Conservation (phyloP, 2,113 vertebrate genomes). For the Pterophyllum scalare region DNA sequence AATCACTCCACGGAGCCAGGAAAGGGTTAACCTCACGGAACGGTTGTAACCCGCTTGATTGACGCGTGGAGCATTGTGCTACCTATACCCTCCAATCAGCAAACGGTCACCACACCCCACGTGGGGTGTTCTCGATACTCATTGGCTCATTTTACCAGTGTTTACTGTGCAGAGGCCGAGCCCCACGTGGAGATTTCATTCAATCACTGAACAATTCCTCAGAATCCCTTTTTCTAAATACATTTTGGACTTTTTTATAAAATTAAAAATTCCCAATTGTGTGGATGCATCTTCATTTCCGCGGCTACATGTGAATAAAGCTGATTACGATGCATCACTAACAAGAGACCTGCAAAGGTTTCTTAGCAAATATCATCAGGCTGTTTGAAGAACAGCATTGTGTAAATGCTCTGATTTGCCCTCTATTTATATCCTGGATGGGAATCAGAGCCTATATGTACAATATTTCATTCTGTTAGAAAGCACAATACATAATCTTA, state of each 20-base stretch:
- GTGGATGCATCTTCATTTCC: conserved; percentile 13
- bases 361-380: conserved; percentile 42
- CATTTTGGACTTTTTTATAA: conserved; percentile 34
- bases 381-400: conserved; percentile 41
- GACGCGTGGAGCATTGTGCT: conserved; percentile 69
- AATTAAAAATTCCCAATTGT: conserved; percentile 2
- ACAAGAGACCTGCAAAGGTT: neutral
- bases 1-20: conserved; percentile 50
- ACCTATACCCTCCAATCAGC: conserved; percentile 71
- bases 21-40: conserved; percentile 78
- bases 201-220: conserved; percentile 80
- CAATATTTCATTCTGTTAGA: neutral
- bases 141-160: conserved; percentile 75
- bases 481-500: neutral
- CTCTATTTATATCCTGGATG: neutral
- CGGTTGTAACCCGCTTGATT: conserved; percentile 75
- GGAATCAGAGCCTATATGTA: neutral
- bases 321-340: conserved; percentile 12
- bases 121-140: conserved; percentile 64
- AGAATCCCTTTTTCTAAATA: conserved; percentile 50
- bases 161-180: conserved; percentile 79
- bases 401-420: neutral
- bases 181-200: conserved; percentile 88
- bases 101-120: conserved; percentile 71
- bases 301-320: neutral